phyloP scores from a whole-genome alignment of 2,797 vertebrate genomes.

The Pantherophis alleghaniensis region DNA sequence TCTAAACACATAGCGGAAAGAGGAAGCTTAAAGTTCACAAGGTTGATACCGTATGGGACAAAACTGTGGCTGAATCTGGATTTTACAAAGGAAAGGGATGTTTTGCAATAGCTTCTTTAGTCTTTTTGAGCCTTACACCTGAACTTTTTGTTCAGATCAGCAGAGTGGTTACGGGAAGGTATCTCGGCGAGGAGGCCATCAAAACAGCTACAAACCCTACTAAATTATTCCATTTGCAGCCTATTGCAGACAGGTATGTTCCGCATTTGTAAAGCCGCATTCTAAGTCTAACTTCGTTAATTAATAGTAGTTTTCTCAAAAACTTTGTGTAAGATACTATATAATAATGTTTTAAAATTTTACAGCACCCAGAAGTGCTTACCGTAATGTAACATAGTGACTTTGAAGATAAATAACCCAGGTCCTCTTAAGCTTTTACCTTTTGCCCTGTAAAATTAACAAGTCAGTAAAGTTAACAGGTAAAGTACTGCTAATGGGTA shows the following conservation, averaged over 20 bases:
- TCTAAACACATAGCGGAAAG: not conserved
- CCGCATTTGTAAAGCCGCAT: slow-evolving; percentile 42
- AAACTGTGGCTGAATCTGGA: not conserved
- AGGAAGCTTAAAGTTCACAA: not conserved
- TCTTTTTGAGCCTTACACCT: slow-evolving; percentile 56
- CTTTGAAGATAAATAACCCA: slow-evolving; percentile 91
- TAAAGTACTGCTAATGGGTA: slow-evolving; percentile 99
- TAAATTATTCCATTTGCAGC: slow-evolving; percentile 85
- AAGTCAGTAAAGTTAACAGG: slow-evolving; percentile 99
- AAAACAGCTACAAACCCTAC: slow-evolving; percentile 99
- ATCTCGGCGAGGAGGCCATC: slow-evolving; percentile 94
- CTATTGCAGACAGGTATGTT: slow-evolving; percentile 87
- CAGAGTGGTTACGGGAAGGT: slow-evolving; percentile 97
- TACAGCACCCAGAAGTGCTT: slow-evolving; percentile 98
- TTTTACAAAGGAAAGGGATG: not conserved
- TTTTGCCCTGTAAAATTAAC: slow-evolving; percentile 91
- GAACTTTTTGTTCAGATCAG: slow-evolving; percentile 82
- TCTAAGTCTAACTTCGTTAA: slow-evolving; percentile 38
- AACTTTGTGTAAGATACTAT: slow-evolving; percentile 80
- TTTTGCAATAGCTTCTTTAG: not conserved
- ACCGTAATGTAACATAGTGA: slow-evolving; percentile 94
- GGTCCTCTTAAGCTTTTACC: slow-evolving; percentile 88
- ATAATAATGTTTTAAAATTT: slow-evolving; percentile 89
- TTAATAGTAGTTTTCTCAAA: slow-evolving; percentile 69
- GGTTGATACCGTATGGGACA: not conserved